Conservation (phyloP, 2,888 invertebrate species). For the Liodrosophila aerea region DNA sequence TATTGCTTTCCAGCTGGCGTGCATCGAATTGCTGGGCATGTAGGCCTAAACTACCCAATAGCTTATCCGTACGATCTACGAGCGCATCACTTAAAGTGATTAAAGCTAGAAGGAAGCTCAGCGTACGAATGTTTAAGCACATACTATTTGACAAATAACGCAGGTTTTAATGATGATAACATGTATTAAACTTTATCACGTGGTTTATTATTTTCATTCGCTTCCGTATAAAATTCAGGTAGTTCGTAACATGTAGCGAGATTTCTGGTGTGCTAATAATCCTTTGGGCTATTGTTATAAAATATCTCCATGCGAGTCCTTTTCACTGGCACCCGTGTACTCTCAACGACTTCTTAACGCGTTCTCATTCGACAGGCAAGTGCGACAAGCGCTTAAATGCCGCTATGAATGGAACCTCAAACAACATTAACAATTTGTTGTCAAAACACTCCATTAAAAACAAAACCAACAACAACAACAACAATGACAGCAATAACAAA, state of each 20-base stretch:
- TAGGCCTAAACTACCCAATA: constrained; percentile 61
- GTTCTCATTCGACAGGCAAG: constrained; percentile 59
- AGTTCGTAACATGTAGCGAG: too few relatives aligned
- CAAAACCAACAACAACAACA: constrained; percentile 29
- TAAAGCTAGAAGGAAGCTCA: constrained; percentile 10
- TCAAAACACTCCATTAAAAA: constrained; percentile 52
- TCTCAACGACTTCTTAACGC: constrained; percentile 62
- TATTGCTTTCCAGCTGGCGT: constrained; percentile 28
- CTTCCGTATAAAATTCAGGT: too few relatives aligned
- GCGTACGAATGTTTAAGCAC: neutral
- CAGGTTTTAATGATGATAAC: neutral
- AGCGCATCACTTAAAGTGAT: neutral
- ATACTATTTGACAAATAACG: constrained; percentile 5
- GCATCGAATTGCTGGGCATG: constrained; percentile 39
- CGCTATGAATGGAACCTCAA: constrained; percentile 44
- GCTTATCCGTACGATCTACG: constrained; percentile 52
- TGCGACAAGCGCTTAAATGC: constrained; percentile 56
- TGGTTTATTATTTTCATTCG: too few relatives aligned
- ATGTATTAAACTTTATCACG: neutral
- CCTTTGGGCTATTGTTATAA: too few relatives aligned
- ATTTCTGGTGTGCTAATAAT: too few relatives aligned
- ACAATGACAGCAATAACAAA: too few relatives aligned
- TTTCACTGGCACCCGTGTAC: constrained; percentile 9
- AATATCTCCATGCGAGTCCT: neutral
- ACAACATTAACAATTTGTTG: constrained; percentile 31